Evolutionary conservation across 1,140 invertebrate species (phyloP).

Genomic region (Phocides pigmalion): DNA sequence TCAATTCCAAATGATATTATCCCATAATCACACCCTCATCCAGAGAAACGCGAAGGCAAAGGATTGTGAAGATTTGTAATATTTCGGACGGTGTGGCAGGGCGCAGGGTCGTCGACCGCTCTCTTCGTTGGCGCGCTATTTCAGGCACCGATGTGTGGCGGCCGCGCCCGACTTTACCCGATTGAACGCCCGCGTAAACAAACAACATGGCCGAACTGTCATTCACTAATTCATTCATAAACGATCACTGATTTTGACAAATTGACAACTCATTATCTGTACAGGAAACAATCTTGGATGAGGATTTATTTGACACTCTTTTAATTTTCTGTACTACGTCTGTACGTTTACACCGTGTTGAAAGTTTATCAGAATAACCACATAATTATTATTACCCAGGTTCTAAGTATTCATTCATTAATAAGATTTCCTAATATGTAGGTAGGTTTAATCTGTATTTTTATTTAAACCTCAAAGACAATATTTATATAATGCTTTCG

Average conservation of each 20-base stretch:
- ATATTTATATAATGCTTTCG: too few species aligned
- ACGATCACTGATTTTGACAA: conserved; percentile 73
- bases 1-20: neutral
- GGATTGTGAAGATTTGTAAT: conserved; percentile 58
- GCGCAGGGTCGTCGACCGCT: conserved; percentile 75
- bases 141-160: conserved; percentile 67
- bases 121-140: conserved; percentile 75
- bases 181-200: conserved; percentile 73
- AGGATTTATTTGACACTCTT: neutral
- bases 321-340: neutral
- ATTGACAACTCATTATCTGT: conserved; percentile 44
- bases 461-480: too few species aligned
- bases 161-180: conserved; percentile 61
- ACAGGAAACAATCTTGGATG: neutral
- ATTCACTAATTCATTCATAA: conserved; percentile 82
- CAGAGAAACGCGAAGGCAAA: conserved; percentile 38
- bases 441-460: too few species aligned
- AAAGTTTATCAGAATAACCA: too few species aligned
- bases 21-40: conserved; percentile 18
- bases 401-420: too few species aligned
- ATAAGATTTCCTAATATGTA: too few species aligned
- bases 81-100: conserved; percentile 70
- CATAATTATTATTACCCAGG: too few species aligned
- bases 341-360: too few species aligned
- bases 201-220: conserved; percentile 78